Evolutionary conservation across 1,140 invertebrate species (phyloP).

Genomic region (Platyscapa corneri): DNA sequence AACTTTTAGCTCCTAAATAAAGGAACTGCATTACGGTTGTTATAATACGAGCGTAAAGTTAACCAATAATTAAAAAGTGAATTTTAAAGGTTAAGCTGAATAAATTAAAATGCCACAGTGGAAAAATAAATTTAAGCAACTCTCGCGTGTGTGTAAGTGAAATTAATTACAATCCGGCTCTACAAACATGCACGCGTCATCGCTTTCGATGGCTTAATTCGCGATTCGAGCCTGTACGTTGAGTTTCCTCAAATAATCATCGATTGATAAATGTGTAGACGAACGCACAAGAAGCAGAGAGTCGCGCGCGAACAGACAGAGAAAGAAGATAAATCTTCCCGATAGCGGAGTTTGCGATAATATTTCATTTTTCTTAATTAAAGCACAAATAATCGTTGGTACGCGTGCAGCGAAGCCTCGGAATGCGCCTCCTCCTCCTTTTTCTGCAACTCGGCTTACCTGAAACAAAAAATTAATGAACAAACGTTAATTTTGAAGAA

Average conservation of each 20-base stretch:
- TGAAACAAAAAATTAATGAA: slow-evolving; percentile 57
- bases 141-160: neutral
- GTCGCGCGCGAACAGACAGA: no score
- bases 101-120: no score
- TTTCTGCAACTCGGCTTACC: slow-evolving; percentile 52
- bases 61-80: no score
- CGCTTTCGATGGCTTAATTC: neutral
- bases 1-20: no score
- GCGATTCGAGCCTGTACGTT: neutral
- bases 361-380: slow-evolving; percentile 19
- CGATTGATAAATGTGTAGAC: neutral
- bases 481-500: slow-evolving; percentile 5
- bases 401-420: slow-evolving; percentile 1
- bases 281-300: neutral
- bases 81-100: no score
- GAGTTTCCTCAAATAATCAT: neutral
- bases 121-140: no score
- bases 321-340: neutral
- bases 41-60: no score
- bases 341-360: neutral
- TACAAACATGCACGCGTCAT: neutral
- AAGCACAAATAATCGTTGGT: slow-evolving; percentile 9
- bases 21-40: no score
- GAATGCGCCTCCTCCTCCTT: neutral
- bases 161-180: neutral